These are phyloP conservation scores for Candoia aspera DNA, from an alignment of 2,113 vertebrate species.

Conservation along the genomic window DNA sequence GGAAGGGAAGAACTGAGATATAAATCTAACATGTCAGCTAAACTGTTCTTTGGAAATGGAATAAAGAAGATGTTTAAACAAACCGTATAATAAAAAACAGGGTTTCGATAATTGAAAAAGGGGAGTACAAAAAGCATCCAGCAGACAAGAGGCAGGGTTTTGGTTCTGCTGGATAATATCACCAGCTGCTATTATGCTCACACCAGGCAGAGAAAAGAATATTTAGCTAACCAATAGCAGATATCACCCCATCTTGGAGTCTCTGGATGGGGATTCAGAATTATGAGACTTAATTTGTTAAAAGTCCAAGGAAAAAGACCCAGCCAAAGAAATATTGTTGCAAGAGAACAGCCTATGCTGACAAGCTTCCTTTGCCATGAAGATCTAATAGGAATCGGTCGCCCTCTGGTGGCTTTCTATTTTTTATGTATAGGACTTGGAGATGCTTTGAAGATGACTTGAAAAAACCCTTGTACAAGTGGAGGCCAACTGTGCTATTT, in stretches of 20 bases:
- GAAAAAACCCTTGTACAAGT: background rate
- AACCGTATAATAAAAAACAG: background rate
- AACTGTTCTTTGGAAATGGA: background rate
- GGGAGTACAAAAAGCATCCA: background rate
- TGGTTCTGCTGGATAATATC: background rate
- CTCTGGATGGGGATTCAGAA: background rate
- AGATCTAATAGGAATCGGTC: background rate
- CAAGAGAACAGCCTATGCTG: background rate
- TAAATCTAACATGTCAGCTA: background rate
- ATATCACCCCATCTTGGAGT: background rate
- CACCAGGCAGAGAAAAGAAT: background rate
- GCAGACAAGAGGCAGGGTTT: background rate
- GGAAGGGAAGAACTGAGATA: background rate
- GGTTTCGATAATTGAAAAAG: background rate
- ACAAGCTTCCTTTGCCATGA: background rate
- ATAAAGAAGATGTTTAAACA: background rate
- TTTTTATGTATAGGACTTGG: background rate
- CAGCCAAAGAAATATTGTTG: background rate
- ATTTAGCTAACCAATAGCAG: background rate
- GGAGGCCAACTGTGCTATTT: background rate
- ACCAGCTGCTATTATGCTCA: background rate
- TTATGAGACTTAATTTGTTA: background rate
- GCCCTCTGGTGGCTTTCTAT: constrained; percentile 8
- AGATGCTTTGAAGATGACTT: background rate
- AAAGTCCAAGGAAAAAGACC: background rate